Evolutionary conservation across 2,888 invertebrate species (phyloP), one percentile per base, ranked within the genome.

Genomic region (Dryobotodes eremita): DNA sequence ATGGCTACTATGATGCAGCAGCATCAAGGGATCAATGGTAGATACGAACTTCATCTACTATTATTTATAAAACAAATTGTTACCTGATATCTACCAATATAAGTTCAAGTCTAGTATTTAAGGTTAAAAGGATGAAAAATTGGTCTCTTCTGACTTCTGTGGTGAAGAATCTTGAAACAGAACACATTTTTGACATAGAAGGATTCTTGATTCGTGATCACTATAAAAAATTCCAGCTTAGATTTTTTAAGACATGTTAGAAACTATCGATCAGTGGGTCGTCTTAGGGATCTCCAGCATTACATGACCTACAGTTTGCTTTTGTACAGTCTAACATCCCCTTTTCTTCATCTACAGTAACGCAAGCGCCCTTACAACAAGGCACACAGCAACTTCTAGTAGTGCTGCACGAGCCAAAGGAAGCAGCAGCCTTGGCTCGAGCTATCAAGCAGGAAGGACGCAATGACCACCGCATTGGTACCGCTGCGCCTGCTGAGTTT

Each of bases 361-460:
- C 89, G 0, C 95, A 94, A 82, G 90, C 92, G 2, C 95, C 94
- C 7, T 95, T 97, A 68, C 96, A 96, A 82, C 97, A 97, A 88
- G 96, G 96, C 75, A 93, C 96, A 20, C 97, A 97, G 86, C 97
- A 97, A 89, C 91, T 97, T 76, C 90, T 97, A 55, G 97, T 97
- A 82, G 97, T 97, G 48, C 92, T 97, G 5, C 97, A 97, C 89
- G 97, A 97, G 92, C 96, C 97, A 7, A 96, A 97, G 92, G 95
- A 97, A 87, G 95, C 97, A 79, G 94, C 96, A 2, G 95, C 97
- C 0, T 84, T 97, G 23, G 97, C 97, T 20, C 95, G 97, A 61
- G 97, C 97, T 82, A 96, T 97, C 89, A 97, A 97, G 80, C 97
- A 97, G 86, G 97, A 97, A 88, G 94, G 91, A 13, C 92, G 97